Base-by-base conservation (phyloP, 1,140 invertebrate genomes). In the Micrasema longulum region DNA sequence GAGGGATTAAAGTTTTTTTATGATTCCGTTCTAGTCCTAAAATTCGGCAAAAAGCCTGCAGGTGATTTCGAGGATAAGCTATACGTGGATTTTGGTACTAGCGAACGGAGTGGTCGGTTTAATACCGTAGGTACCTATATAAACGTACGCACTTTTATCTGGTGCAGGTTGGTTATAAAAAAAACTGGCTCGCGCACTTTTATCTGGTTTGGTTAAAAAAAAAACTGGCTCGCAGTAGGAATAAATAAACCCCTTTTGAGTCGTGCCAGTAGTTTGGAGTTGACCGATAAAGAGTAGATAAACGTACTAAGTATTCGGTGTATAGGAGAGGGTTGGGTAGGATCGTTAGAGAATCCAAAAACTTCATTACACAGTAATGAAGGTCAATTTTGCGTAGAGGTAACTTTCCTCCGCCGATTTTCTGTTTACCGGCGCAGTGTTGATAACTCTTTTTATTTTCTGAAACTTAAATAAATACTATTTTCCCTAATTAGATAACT, bases 1-100 rank as follows among this genome's bases (percentile, higher is more conserved):
- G 36, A 12, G 55, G 55, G 55, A 60, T 60, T 60, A 60, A 60
- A 60, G 35, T 60, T 60, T 55, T 60, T 60, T 60, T 60, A 60
- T 43, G 55, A 60, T 60, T 60, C 31, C 36, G 31, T 52, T 18
- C 48, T 22, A 22, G 55, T 60, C 55, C 55, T 60, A 60, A 60
- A 60, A 60, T 38, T 60, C 55, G 36, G 55, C 14, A 20, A 38
- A 60, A 38, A 60, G 35, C 36, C 55, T 60, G 55, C 55, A 60
- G 55, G 55, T 60, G 55, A 60, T 60, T 60, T 60, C 7, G 35
- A 16, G 35, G 16, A 41, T 22, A 16, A n/a, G 16, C 55, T 36
- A 60, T 60, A 60, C 55, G 31, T 20, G 55, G 26, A 31, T 7
- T 31, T 31, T 7, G 26, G 26, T 4, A 31, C 26, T 31, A 31